phyloP scores from a whole-genome alignment of 2,113 vertebrate species.

The Mungos mungo region DNA sequence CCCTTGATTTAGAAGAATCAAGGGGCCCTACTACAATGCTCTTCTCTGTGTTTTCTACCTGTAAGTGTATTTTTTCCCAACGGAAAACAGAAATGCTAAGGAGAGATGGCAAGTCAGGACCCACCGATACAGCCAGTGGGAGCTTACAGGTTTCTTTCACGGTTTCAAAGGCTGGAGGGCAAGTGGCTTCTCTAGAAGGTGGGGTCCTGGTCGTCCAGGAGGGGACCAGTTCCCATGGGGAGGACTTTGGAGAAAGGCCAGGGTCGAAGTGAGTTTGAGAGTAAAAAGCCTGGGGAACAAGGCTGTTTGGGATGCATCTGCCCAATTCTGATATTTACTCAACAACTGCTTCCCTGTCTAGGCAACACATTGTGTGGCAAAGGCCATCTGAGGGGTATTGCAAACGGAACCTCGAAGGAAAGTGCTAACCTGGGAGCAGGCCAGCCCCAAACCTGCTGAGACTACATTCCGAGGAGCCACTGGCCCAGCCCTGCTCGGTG shows the following conservation, averaged over 20 bases:
- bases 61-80: neutral
- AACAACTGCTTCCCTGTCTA: neutral
- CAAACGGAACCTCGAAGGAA: neutral
- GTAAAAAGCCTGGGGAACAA: neutral
- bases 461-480: neutral
- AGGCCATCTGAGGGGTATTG: neutral
- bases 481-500: neutral
- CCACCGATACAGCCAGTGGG: accelerated
- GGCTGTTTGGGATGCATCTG: neutral
- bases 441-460: neutral
- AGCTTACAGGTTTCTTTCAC: neutral
- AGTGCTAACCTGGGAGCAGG: neutral
- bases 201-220: neutral
- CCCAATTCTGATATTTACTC: neutral
- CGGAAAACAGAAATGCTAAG: neutral
- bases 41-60: neutral
- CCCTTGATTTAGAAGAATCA: neutral
- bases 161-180: neutral
- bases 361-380: neutral
- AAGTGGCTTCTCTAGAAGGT: neutral
- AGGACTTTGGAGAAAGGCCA: neutral
- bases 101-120: neutral
- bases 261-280: neutral
- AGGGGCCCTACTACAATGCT: neutral
- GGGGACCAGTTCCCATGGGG: neutral